Evolutionary conservation across 37 sponge, comb jelly and placozoan species (phyloP), one percentile per base, ranked within the genome.

Genomic region (Ephydatia muelleri): DNA sequence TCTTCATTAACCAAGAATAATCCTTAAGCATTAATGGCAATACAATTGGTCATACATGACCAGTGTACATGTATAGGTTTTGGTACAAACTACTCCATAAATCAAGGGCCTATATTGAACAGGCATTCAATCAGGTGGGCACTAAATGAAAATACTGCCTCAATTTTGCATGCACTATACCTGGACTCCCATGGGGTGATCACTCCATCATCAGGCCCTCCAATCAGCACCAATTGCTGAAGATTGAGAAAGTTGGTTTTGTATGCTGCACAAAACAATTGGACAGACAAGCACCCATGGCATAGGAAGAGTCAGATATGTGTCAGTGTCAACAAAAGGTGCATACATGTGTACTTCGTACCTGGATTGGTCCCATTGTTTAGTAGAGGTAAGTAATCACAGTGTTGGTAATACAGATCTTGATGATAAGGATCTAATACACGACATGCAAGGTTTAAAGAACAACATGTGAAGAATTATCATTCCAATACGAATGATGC

Each of bases 121-220:
- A 43, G 47, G 47, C 8, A 4, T 11, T 43, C 6, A 11, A 43
- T 11, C 8, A 11, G 6, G 47, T 43, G 4, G 47, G 8, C 4
- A 11, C 8, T 11, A 43, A 43, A 43, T 43, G 4, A 43, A 43
- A 4, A 43, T 4, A 4, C 47, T 43, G 6, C 4, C 47, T 43
- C 6, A 8, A 8, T 8, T 8, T 43, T 8, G 4, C 6, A 11
- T 34, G 9, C 37, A 27, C 73, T 47, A 26, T 30, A 96, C 96
- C 96, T 97, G 36, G 97, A 97, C 65, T 97, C 94, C 97, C 97
- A 97, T 4, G 97, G 97, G 14, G 94, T 97, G 26, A 97, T 93
- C 27, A 97, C 97, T 38, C 96, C 96, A 88, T 97, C 97, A 65
- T 97, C 96, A 11, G 94, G 94, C 2, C 97, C 97, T 67, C 97